phyloP scores from a whole-genome alignment of 2,113 vertebrate genomes.

The Nothocercus julius region DNA sequence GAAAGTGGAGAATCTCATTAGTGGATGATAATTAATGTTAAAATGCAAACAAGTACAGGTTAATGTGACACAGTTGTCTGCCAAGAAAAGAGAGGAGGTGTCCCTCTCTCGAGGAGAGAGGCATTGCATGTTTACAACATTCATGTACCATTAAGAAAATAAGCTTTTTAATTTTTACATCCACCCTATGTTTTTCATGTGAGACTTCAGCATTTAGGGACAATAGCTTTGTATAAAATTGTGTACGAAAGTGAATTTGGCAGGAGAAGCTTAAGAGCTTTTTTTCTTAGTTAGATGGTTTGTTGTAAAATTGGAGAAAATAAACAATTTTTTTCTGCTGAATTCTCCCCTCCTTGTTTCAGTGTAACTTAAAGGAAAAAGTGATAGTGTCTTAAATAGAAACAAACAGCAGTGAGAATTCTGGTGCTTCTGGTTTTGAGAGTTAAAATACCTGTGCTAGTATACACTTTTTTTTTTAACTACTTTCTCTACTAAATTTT shows the following conservation, averaged over 20 bases:
- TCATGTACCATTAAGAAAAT: neutral
- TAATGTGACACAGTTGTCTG: neutral
- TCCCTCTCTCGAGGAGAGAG: accelerated
- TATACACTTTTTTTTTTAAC: neutral
- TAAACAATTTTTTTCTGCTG: slow-evolving; percentile 31
- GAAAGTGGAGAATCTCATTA: neutral
- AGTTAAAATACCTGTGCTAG: slow-evolving; percentile 16
- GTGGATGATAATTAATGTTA: neutral
- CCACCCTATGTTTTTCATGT: neutral
- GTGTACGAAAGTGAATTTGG: neutral
- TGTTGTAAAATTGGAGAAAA: neutral
- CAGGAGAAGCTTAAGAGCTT: neutral
- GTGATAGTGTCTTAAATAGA: slow-evolving; percentile 55
- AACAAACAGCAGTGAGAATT: slow-evolving; percentile 60
- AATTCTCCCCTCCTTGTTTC: slow-evolving; percentile 38
- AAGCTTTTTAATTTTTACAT: slow-evolving; percentile 6
- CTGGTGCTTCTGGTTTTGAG: slow-evolving; percentile 31
- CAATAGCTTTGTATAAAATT: neutral
- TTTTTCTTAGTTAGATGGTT: neutral
- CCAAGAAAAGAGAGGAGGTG: accelerated
- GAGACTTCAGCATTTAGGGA: neutral
- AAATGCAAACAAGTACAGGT: neutral
- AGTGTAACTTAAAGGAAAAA: slow-evolving; percentile 45
- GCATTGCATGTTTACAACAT: neutral
- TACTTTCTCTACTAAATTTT: neutral